Evolutionary conservation across 2,113 vertebrate genomes (phyloP).

Genomic region (Lonchura striata): DNA sequence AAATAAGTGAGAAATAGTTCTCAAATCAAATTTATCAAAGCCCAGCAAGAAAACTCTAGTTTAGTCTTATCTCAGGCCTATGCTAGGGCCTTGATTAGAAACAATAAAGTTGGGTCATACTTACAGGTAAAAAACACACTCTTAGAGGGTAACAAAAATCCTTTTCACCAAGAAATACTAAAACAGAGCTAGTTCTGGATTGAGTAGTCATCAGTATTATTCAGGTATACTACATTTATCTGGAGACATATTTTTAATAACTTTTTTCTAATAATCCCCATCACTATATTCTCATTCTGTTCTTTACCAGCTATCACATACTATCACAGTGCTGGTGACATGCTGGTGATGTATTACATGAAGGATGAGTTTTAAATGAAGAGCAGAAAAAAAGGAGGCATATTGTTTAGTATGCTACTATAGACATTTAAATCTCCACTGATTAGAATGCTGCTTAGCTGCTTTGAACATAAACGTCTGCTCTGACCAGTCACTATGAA

Average conservation of each 20-base stretch:
- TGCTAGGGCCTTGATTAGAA: background rate
- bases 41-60: background rate
- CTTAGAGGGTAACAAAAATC: background rate
- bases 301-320: background rate
- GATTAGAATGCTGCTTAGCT: background rate
- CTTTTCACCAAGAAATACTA: background rate
- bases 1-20: background rate
- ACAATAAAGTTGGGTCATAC: background rate
- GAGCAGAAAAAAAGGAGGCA: background rate
- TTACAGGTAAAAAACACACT: background rate
- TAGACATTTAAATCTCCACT: background rate
- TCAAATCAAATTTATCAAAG: background rate
- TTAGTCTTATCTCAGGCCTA: background rate
- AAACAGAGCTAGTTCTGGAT: background rate
- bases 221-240: background rate
- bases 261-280: background rate
- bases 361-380: background rate
- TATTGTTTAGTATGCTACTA: background rate
- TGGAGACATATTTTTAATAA: background rate
- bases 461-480: background rate
- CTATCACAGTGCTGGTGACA: background rate
- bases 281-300: background rate
- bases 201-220: background rate
- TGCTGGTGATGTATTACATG: background rate
- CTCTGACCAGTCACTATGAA: background rate